phyloP scores from a whole-genome alignment of 2,888 invertebrate genomes.

The Oegoconia quadripuncta region DNA sequence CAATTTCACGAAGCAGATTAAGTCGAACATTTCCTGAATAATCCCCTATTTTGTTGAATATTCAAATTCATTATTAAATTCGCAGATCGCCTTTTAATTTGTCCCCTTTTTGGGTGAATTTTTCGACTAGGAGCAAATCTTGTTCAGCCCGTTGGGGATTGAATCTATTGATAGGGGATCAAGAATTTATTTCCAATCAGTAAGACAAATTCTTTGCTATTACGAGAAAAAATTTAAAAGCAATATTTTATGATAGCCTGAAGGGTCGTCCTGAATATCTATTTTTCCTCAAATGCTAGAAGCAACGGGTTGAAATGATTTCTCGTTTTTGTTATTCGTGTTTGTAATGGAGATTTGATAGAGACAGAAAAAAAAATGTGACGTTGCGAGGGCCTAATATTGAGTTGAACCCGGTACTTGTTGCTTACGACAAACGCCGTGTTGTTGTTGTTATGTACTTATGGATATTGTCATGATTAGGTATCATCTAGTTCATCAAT shows the following conservation, averaged over 20 bases:
- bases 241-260: neutral
- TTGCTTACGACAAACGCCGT: too few relatives aligned
- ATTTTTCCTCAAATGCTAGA: too few relatives aligned
- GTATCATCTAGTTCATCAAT: too few relatives aligned
- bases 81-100: slow-evolving; percentile 36
- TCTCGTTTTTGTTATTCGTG: too few relatives aligned
- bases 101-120: slow-evolving; percentile 11
- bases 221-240: slow-evolving; percentile 1
- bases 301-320: too few relatives aligned
- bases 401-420: too few relatives aligned
- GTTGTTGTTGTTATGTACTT: too few relatives aligned
- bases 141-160: slow-evolving; percentile 7
- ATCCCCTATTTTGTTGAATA: slow-evolving; percentile 37
- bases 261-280: neutral
- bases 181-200: slow-evolving; percentile 15
- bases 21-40: slow-evolving; percentile 34
- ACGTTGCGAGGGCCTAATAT: too few relatives aligned
- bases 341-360: too few relatives aligned
- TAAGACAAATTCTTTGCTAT: slow-evolving; percentile 6
- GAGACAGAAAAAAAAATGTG: too few relatives aligned
- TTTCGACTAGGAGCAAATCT: slow-evolving; percentile 9
- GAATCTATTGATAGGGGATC: slow-evolving; percentile 14
- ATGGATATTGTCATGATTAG: too few relatives aligned
- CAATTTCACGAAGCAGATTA: slow-evolving; percentile 29
- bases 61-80: slow-evolving; percentile 43